Conservation (phyloP, 2,113 vertebrate species). For the Chinchilla lanigera region DNA sequence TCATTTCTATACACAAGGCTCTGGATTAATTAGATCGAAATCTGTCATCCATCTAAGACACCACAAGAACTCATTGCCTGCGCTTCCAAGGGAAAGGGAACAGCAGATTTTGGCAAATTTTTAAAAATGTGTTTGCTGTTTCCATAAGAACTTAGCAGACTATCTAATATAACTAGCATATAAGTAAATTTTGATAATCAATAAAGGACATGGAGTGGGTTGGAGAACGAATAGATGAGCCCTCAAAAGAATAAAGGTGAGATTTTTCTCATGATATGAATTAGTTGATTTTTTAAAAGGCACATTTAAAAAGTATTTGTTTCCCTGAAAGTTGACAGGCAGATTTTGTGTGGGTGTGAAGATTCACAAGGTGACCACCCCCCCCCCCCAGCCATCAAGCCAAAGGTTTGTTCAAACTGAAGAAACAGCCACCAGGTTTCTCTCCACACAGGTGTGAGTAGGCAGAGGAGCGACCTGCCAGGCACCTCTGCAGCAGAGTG, state of each 20-base stretch:
- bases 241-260: conserved; percentile 14
- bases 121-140: conserved; percentile 72
- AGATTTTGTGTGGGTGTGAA: conserved; percentile 28
- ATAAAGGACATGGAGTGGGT: not conserved
- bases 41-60: conserved; percentile 89
- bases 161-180: conserved; percentile 38
- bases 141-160: conserved; percentile 67
- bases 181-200: conserved; percentile 51
- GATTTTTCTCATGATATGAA: conserved; percentile 9
- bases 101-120: conserved; percentile 70
- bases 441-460: not conserved
- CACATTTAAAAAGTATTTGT: not conserved
- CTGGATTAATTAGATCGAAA: conserved; percentile 91
- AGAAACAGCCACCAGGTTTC: conserved; percentile 31
- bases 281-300: not conserved
- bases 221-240: not conserved
- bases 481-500: not conserved
- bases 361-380: not conserved
- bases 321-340: not conserved
- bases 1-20: conserved; percentile 89
- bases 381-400: not conserved
- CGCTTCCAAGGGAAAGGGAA: conserved; percentile 62
- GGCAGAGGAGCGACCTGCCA: not conserved
- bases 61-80: conserved; percentile 79
- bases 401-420: conserved; percentile 30